Percentiles rank a stretch among this genome's conserved stretches.
Conservation (phyloP, 2,797 vertebrate species). For the Sebastes vulpes region DNA sequence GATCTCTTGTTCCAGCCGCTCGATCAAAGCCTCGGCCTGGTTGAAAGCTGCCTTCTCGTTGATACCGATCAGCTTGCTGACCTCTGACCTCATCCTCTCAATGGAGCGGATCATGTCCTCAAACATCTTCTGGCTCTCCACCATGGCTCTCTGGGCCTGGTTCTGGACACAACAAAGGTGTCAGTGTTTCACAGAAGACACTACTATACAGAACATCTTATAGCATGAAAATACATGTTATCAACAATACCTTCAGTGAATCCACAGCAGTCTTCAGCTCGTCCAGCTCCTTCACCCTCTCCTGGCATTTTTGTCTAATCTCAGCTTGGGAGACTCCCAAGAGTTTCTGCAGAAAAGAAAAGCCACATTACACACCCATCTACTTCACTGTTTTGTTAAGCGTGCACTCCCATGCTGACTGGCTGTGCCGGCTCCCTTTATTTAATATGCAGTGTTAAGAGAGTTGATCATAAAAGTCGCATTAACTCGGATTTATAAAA, state of each 20-base stretch:
- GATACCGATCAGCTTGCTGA: conserved; percentile 88
- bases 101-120: conserved; percentile 89
- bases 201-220: neutral
- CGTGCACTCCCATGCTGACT: neutral
- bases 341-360: conserved; percentile 84
- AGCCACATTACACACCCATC: conserved; percentile 16
- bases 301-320: conserved; percentile 88
- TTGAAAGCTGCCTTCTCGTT: conserved; percentile 88
- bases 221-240: neutral
- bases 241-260: conserved; percentile 82
- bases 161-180: conserved; percentile 71
- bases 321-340: conserved; percentile 87
- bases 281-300: conserved; percentile 88
- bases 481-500: neutral
- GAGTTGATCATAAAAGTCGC: neutral
- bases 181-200: neutral
- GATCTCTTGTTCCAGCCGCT: conserved; percentile 90
- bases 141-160: conserved; percentile 88
- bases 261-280: conserved; percentile 88
- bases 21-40: conserved; percentile 86
- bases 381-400: conserved; percentile 9
- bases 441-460: neutral
- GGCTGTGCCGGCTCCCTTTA: neutral
- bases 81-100: conserved; percentile 89
- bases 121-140: conserved; percentile 89